Percentiles rank a stretch among this genome's conserved stretches.
Evolutionary conservation across 2,797 vertebrate species (phyloP).

Genomic region (Gallinago nigripennis): DNA sequence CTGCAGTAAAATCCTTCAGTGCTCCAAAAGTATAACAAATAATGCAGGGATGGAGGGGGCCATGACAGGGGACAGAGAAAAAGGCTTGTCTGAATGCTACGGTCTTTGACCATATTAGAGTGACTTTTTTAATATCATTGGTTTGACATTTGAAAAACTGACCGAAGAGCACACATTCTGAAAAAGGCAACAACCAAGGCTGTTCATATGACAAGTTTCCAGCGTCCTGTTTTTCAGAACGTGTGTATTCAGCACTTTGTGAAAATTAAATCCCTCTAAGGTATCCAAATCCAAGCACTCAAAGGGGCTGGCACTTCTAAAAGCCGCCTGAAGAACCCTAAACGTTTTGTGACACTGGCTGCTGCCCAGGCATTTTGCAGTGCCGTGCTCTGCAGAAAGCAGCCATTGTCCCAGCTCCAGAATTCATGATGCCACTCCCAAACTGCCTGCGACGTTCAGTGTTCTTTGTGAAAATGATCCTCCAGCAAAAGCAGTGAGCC

Average conservation of each 20-base stretch:
- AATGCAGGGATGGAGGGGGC: accelerated
- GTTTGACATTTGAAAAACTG: neutral
- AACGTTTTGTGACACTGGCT: neutral
- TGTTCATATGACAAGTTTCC: neutral
- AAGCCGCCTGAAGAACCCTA: neutral
- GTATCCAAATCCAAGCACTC: neutral
- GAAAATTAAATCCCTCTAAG: neutral
- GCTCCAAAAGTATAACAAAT: neutral
- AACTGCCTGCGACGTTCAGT: neutral
- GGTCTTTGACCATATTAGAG: neutral
- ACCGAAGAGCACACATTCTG: neutral
- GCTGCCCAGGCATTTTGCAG: neutral
- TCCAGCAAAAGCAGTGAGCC: neutral
- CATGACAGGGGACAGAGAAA: neutral
- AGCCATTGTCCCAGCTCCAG: slow-evolving; percentile 23
- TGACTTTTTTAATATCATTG: neutral
- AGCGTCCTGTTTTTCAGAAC: neutral
- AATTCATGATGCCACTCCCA: slow-evolving; percentile 15
- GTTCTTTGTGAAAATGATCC: slow-evolving; percentile 2
- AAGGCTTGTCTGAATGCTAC: neutral
- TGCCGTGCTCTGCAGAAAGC: neutral
- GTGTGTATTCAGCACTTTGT: neutral
- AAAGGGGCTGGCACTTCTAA: neutral
- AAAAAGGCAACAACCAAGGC: neutral
- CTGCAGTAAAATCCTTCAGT: neutral